Evolutionary conservation across 2,797 vertebrate species (phyloP).

Genomic region (Pseudochaenichthys georgianus): DNA sequence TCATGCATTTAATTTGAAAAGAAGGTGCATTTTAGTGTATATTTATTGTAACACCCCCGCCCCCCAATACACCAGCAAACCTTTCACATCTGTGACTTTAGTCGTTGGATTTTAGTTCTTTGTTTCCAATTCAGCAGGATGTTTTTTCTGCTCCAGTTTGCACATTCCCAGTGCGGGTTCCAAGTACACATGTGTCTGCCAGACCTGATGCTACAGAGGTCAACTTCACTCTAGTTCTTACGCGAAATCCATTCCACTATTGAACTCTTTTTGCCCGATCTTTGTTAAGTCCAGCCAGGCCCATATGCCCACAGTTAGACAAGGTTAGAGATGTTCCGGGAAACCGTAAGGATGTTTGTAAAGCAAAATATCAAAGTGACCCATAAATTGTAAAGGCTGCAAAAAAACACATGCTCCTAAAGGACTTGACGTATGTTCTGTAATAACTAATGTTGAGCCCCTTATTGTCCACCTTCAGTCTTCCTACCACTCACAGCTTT

Average conservation of each 20-base stretch:
- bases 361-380: background rate
- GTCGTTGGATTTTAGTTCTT: constrained; percentile 1
- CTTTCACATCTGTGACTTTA: constrained; percentile 39
- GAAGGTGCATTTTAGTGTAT: background rate
- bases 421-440: background rate
- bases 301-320: constrained; percentile 20
- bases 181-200: constrained; percentile 42
- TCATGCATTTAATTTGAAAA: background rate
- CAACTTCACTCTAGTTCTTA: constrained; percentile 10
- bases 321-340: constrained; percentile 18
- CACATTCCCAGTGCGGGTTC: constrained; percentile 44
- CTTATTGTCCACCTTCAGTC: constrained; percentile 19
- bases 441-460: background rate
- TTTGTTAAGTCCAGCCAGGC: constrained; percentile 27
- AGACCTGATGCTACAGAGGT: constrained; percentile 44
- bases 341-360: background rate
- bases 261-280: constrained; percentile 27
- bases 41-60: constrained; percentile 14
- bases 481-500: constrained; percentile 18
- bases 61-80: constrained; percentile 10
- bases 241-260: constrained; percentile 35
- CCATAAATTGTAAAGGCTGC: background rate
- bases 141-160: constrained; percentile 44
- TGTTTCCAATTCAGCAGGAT: constrained; percentile 40
- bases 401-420: background rate